phyloP scores from a whole-genome alignment of 2,888 invertebrate species.

The Pycnomerus fuliginosus region DNA sequence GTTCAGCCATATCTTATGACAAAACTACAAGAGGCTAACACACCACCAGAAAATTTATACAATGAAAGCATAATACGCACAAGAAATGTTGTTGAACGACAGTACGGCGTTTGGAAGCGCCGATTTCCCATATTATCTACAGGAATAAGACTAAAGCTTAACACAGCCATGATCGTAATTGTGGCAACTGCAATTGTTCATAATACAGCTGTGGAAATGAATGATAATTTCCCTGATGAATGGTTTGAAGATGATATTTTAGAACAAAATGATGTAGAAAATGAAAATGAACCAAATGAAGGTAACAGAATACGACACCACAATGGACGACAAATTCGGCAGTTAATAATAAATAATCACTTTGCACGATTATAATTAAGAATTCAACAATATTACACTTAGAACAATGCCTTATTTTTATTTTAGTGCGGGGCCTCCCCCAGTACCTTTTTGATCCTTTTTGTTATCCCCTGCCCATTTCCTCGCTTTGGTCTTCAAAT shows the following conservation, averaged over 20 bases:
- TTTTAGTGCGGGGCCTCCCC: no score
- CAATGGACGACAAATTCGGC: background rate
- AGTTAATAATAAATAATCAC: constrained; percentile 3
- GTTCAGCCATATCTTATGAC: constrained; percentile 11
- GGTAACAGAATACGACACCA: no score
- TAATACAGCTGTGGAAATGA: constrained; percentile 7
- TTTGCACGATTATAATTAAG: background rate
- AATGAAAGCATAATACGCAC: constrained; percentile 12
- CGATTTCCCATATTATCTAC: constrained; percentile 9
- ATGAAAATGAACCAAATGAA: background rate
- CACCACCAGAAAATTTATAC: constrained; percentile 11
- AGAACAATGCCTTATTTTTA: no score
- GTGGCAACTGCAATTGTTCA: constrained; percentile 9
- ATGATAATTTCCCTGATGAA: constrained; percentile 6
- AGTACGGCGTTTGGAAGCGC: constrained; percentile 36
- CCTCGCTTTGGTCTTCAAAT: no score
- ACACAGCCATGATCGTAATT: background rate
- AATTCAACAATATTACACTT: no score
- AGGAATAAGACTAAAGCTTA: constrained; percentile 4
- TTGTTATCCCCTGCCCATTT: no score
- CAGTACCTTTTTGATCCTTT: no score
- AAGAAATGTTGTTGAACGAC: constrained; percentile 14
- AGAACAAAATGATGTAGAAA: background rate
- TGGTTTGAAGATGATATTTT: background rate
- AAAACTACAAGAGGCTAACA: constrained; percentile 5